Evolutionary conservation across 37 sponge, comb jelly and placozoan genomes (phyloP).

Genomic region (Eunapius fragilis): DNA sequence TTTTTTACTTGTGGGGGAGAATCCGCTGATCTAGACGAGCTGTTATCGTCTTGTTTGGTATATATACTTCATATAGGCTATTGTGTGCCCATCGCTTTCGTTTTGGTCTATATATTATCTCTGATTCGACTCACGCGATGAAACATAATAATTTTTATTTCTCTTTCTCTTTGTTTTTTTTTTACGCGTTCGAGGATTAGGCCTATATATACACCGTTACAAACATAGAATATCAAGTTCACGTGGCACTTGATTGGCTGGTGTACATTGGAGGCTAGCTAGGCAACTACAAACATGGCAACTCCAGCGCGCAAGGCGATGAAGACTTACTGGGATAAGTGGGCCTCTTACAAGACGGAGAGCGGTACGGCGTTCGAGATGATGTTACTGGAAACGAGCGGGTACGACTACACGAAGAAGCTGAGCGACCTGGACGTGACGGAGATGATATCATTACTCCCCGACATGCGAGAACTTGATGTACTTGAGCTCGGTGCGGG

Average conservation of each 20-base stretch:
- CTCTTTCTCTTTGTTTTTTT: too few species aligned
- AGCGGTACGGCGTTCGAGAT: background rate
- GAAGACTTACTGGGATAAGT: slow-evolving; percentile 19
- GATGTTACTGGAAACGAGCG: slow-evolving; percentile 7
- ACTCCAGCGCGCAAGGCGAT: slow-evolving; percentile 9
- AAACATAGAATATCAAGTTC: too few species aligned
- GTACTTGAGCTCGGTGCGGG: slow-evolving; percentile 69
- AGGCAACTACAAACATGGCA: background rate
- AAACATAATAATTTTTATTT: too few species aligned
- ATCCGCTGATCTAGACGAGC: too few species aligned
- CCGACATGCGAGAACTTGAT: slow-evolving; percentile 25
- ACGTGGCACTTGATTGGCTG: background rate
- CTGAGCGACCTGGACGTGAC: slow-evolving; percentile 8
- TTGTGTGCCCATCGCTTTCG: too few species aligned
- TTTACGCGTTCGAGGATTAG: too few species aligned
- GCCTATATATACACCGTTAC: too few species aligned
- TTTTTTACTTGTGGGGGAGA: too few species aligned
- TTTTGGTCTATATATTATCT: too few species aligned
- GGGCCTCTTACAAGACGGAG: background rate
- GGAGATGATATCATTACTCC: slow-evolving; percentile 28
- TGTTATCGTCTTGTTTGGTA: too few species aligned
- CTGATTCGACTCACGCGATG: too few species aligned
- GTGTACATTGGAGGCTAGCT: background rate
- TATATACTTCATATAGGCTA: too few species aligned
- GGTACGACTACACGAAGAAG: background rate